These are phyloP conservation scores for Leucania comma DNA, from an alignment of 2,888 invertebrate species.

Conservation along the genomic window DNA sequence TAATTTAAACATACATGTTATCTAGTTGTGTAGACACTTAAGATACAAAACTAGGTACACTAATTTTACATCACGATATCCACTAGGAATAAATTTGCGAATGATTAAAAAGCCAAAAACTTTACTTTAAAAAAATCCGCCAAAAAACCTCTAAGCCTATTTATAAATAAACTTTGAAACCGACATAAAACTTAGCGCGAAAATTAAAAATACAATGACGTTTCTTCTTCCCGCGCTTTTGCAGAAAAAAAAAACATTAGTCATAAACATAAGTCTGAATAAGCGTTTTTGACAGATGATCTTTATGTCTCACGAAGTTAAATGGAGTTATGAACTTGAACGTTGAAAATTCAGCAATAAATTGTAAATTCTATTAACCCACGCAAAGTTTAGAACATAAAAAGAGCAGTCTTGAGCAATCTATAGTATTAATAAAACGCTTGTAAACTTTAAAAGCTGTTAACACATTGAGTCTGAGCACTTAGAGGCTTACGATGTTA, in stretches of 20 bases:
- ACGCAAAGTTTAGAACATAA: constrained; percentile 42
- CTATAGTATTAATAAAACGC: constrained; percentile 47
- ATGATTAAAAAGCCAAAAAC: too few relatives aligned
- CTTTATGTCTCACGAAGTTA: constrained; percentile 57
- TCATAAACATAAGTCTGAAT: constrained; percentile 36
- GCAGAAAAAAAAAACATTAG: constrained; percentile 25
- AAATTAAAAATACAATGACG: constrained; percentile 21
- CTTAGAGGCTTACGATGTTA: constrained; percentile 38
- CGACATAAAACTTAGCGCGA: constrained; percentile 30
- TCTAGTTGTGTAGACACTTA: too few relatives aligned
- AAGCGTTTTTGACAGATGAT: constrained; percentile 56
- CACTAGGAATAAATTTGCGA: too few relatives aligned
- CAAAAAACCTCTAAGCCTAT: neutral
- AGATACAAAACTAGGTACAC: too few relatives aligned
- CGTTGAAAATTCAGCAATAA: constrained; percentile 52
- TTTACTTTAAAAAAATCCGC: too few relatives aligned
- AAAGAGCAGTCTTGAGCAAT: constrained; percentile 45
- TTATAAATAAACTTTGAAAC: constrained; percentile 27
- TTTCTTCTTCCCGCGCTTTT: constrained; percentile 41
- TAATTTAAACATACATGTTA: too few relatives aligned
- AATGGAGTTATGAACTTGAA: constrained; percentile 57
- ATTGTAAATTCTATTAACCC: constrained; percentile 55
- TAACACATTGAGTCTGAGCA: constrained; percentile 45
- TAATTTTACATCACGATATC: too few relatives aligned
- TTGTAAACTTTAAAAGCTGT: constrained; percentile 46